phyloP scores from a whole-genome alignment of 2,888 invertebrate genomes.

The Hoplodrina ambigua region DNA sequence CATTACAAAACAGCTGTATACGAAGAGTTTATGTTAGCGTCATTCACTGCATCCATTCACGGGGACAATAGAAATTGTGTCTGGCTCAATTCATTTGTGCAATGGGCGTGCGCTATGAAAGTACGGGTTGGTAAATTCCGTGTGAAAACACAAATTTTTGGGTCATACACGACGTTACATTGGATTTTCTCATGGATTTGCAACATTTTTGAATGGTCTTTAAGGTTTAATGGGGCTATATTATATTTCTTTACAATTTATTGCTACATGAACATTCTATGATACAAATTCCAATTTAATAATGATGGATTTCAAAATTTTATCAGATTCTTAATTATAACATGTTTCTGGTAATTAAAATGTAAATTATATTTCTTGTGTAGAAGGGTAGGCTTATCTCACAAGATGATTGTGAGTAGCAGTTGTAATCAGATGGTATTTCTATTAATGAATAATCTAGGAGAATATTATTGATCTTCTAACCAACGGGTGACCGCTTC shows the following conservation, averaged over 20 bases:
- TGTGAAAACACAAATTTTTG: slow-evolving; percentile 41
- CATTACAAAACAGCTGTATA: slow-evolving; percentile 26
- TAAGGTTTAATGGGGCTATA: neutral
- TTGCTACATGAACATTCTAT: neutral
- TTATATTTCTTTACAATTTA: neutral
- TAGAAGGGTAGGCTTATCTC: slow-evolving; percentile 10
- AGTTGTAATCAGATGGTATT: neutral
- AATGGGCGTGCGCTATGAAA: slow-evolving; percentile 43
- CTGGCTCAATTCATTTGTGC: slow-evolving; percentile 43
- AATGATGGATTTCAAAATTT: slow-evolving; percentile 12
- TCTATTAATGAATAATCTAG: neutral
- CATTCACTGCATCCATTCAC: slow-evolving; percentile 44
- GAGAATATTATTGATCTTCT: neutral
- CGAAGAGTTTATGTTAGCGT: slow-evolving; percentile 15
- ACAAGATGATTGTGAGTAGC: neutral
- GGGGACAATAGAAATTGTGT: slow-evolving; percentile 47
- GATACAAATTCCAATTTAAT: slow-evolving; percentile 8
- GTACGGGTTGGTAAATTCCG: slow-evolving; percentile 18
- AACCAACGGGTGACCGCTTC: neutral
- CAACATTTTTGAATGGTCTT: slow-evolving; percentile 2
- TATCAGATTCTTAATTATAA: slow-evolving; percentile 17
- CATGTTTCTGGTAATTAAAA: slow-evolving; percentile 21
- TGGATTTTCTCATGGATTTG: slow-evolving; percentile 3
- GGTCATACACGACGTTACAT: slow-evolving; percentile 7
- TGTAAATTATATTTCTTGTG: slow-evolving; percentile 14